Conservation (phyloP, 2,888 invertebrate species). For the Amphipoea lucens region DNA sequence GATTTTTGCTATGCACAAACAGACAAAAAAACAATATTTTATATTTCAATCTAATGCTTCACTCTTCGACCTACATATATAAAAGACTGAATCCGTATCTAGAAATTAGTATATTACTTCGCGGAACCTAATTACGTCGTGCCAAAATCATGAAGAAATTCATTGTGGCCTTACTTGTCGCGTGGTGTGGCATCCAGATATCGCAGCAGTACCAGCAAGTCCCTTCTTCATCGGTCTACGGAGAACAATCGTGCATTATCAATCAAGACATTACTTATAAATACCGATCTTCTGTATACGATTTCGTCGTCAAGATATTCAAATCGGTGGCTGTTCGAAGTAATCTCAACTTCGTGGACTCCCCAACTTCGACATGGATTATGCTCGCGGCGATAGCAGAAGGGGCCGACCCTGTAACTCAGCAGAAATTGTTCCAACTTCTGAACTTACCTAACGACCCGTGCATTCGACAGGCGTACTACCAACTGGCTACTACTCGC, state of each 20-base stretch:
- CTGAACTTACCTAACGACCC: slow-evolving; percentile 62
- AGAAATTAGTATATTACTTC: slow-evolving; percentile 17
- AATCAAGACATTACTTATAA: slow-evolving; percentile 21
- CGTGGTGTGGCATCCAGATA: slow-evolving; percentile 17
- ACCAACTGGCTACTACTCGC: slow-evolving; percentile 52
- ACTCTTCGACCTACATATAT: slow-evolving; percentile 24
- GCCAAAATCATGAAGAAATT: slow-evolving; percentile 32
- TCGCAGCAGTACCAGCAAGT: slow-evolving; percentile 30
- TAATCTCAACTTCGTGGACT: slow-evolving; percentile 47
- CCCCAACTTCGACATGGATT: slow-evolving; percentile 54
- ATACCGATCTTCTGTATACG: slow-evolving; percentile 34
- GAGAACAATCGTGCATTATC: slow-evolving; percentile 3
- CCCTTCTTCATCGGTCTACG: background rate
- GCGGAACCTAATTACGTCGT: slow-evolving; percentile 28
- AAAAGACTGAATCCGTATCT: slow-evolving; percentile 17
- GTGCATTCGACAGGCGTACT: slow-evolving; percentile 60
- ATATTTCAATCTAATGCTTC: background rate
- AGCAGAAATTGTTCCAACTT: slow-evolving; percentile 59
- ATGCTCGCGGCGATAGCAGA: slow-evolving; percentile 61
- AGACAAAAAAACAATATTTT: background rate
- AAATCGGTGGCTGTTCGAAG: slow-evolving; percentile 15
- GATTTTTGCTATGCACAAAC: background rate
- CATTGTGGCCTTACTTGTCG: slow-evolving; percentile 16
- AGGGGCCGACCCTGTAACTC: slow-evolving; percentile 48
- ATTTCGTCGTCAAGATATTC: slow-evolving; percentile 15